Evolutionary conservation across 2,888 invertebrate genomes (phyloP).

Genomic region (Sthenelais limicola): DNA sequence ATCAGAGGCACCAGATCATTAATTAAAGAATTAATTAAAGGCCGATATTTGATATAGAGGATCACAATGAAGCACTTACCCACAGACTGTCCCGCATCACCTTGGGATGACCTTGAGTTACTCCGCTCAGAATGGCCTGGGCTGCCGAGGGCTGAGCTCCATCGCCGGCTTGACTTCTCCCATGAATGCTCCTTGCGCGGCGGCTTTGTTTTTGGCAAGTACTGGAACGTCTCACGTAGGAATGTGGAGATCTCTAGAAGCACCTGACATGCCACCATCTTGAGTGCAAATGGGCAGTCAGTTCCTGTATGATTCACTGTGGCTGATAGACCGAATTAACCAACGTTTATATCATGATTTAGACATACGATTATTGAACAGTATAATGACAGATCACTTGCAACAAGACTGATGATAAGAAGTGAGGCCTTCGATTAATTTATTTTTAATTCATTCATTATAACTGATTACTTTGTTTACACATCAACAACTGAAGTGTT

Average conservation of each 20-base stretch:
- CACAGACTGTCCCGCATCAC: conserved; percentile 46
- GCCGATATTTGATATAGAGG: too few relatives aligned
- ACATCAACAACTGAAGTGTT: too few relatives aligned
- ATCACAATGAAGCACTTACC: conserved; percentile 41
- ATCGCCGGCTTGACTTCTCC: conserved; percentile 78
- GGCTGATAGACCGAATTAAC: conserved; percentile 54
- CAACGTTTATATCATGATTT: background rate
- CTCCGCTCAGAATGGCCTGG: conserved; percentile 83
- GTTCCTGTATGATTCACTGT: conserved; percentile 69
- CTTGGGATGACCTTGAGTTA: conserved; percentile 52
- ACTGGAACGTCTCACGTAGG: conserved; percentile 94
- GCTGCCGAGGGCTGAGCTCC: conserved; percentile 95
- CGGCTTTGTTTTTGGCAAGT: conserved; percentile 73
- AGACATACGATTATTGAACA: too few relatives aligned
- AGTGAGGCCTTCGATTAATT: too few relatives aligned
- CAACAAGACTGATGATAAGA: too few relatives aligned
- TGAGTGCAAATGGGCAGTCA: conserved; percentile 80
- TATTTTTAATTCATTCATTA: too few relatives aligned
- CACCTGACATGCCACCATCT: conserved; percentile 93
- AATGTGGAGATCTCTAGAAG: conserved; percentile 98
- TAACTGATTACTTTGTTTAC: too few relatives aligned
- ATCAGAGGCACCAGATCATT: too few relatives aligned
- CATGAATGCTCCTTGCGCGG: conserved; percentile 66
- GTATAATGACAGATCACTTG: too few relatives aligned
- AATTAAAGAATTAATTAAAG: too few relatives aligned